Evolutionary conservation across 2,797 vertebrate genomes (phyloP).

Genomic region (Hozukius guyotensis): DNA sequence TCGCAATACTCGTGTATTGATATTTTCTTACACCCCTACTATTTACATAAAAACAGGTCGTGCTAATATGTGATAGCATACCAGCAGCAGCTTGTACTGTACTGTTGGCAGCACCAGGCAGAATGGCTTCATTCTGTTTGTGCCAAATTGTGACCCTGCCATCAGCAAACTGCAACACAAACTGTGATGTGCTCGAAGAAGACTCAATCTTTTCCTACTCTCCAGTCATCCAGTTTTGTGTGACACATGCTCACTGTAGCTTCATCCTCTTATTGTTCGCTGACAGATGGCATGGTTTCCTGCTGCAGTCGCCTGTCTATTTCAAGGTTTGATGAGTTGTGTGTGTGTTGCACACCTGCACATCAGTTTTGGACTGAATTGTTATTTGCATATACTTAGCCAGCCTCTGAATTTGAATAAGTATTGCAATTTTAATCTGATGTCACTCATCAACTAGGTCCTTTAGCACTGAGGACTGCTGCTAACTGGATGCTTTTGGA

Average conservation of each 20-base stretch:
- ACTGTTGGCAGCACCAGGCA: not conserved
- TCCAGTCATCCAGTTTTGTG: slow-evolving; percentile 21
- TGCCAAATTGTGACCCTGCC: slow-evolving; percentile 8
- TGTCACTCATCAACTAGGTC: not conserved
- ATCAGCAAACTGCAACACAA: slow-evolving; percentile 17
- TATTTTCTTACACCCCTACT: too few species aligned
- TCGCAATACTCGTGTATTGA: too few species aligned
- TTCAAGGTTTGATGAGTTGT: slow-evolving; percentile 9
- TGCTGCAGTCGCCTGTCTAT: slow-evolving; percentile 5
- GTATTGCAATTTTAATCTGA: not conserved
- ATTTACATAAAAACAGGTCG: not conserved
- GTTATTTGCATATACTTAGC: slow-evolving; percentile 15
- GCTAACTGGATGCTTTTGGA: not conserved
- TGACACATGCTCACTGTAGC: slow-evolving; percentile 11
- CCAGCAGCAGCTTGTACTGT: not conserved
- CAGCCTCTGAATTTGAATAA: not conserved
- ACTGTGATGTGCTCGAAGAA: not conserved
- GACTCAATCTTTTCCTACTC: not conserved
- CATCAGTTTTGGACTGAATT: not conserved
- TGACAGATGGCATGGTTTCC: slow-evolving; percentile 46
- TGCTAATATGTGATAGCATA: not conserved
- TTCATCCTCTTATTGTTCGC: slow-evolving; percentile 43
- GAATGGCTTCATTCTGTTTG: not conserved
- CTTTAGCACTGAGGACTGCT: not conserved
- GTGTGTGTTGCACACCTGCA: slow-evolving; percentile 27